These are phyloP conservation scores for Taeniopygia guttata DNA, from an alignment of 2,797 vertebrate genomes.

Conservation along the genomic window DNA sequence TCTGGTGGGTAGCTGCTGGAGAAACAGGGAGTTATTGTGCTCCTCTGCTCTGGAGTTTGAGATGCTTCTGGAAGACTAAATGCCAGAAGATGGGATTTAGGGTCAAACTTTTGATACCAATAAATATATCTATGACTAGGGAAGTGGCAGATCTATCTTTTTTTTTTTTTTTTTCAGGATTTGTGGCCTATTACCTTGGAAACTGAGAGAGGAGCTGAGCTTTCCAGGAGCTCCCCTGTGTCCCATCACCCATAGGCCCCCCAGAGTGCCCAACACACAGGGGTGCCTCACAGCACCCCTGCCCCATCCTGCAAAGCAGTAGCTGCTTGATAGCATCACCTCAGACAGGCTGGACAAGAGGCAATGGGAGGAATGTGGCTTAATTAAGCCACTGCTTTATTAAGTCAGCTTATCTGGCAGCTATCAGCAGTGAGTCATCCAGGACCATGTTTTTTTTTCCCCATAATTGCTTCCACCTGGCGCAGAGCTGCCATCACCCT, in stretches of 20 bases:
- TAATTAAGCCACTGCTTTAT: slow-evolving; percentile 60
- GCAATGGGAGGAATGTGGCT: slow-evolving; percentile 53
- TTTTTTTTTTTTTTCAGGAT: background rate
- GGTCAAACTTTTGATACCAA: background rate
- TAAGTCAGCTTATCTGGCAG: slow-evolving; percentile 66
- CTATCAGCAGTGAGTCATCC: slow-evolving; percentile 61
- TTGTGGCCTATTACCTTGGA: background rate
- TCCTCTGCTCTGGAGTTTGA: background rate
- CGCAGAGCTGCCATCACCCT: background rate
- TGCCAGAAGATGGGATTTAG: background rate
- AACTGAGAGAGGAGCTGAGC: background rate
- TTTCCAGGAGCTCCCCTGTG: background rate
- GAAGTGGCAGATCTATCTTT: background rate
- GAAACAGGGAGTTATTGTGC: background rate
- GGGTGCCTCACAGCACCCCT: background rate
- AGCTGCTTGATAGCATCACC: background rate
- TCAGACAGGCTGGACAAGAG: background rate
- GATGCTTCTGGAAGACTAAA: background rate
- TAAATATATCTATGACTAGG: background rate
- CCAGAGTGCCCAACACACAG: background rate
- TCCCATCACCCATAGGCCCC: fast-evolving
- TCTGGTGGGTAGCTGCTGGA: background rate
- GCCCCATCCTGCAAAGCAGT: background rate
- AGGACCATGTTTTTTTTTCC: background rate
- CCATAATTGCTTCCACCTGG: slow-evolving; percentile 65